Conservation (phyloP, 2,113 vertebrate genomes). For the Mystacornis crossleyi region DNA sequence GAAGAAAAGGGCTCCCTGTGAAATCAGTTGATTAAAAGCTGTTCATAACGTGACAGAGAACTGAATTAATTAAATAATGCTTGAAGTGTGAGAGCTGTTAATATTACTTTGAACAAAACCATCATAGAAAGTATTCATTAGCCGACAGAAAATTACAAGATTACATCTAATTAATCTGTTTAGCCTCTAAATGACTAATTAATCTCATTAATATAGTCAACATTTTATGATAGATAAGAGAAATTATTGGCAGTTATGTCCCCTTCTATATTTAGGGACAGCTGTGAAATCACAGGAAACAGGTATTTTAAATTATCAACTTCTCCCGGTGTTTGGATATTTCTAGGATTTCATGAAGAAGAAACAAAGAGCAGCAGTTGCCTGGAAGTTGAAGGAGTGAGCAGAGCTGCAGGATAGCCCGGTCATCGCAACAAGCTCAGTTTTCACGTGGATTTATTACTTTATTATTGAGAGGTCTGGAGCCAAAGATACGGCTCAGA, state of each 20-base stretch:
- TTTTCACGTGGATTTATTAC: not conserved
- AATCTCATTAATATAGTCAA: not conserved
- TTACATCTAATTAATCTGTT: not conserved
- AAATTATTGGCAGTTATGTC: not conserved
- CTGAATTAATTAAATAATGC: not conserved
- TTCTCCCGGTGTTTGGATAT: not conserved
- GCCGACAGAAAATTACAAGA: not conserved
- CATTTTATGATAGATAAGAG: not conserved
- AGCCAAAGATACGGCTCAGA: not conserved
- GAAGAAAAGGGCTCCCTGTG: not conserved
- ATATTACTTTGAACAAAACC: not conserved
- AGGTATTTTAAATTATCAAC: not conserved
- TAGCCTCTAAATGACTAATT: not conserved
- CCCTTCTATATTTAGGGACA: not conserved
- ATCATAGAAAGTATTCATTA: not conserved
- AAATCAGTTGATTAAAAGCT: not conserved
- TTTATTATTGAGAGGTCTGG: not conserved
- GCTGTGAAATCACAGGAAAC: not conserved
- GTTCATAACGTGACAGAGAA: not conserved
- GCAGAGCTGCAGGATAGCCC: not conserved
- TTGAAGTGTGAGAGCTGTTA: not conserved
- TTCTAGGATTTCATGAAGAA: not conserved
- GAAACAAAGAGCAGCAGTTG: not conserved
- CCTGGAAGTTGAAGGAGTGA: not conserved
- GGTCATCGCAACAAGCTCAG: not conserved